A percentile compares a stretch with the other conserved stretches of the same genome.
Evolutionary conservation across 2,113 vertebrate genomes (phyloP).

Genomic region (zebrafish (Danio rerio)): DNA sequence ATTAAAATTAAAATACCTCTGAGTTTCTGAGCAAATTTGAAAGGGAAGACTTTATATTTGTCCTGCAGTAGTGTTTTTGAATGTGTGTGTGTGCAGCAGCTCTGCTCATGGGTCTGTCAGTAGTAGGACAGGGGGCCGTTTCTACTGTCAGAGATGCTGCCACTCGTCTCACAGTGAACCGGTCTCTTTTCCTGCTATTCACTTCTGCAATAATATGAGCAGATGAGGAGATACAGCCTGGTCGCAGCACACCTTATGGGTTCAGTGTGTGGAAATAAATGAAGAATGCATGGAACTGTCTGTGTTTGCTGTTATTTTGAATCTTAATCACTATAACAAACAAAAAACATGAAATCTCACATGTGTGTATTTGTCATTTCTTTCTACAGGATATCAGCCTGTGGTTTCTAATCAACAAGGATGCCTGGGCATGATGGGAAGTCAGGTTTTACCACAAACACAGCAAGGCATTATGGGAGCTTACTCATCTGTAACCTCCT

Average conservation of each 20-base stretch:
- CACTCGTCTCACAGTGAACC: slow-evolving; percentile 99
- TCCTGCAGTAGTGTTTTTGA: too few species aligned
- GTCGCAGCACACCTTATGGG: too few species aligned
- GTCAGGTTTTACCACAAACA: slow-evolving; percentile 83
- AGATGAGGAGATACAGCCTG: too few species aligned
- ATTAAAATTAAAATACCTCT: too few species aligned
- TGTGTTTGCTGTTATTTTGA: not conserved
- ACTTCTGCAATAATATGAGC: slow-evolving; percentile 20
- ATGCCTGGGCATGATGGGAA: slow-evolving; percentile 82
- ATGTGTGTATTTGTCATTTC: slow-evolving; percentile 50
- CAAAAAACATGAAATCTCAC: too few species aligned
- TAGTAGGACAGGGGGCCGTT: slow-evolving; percentile 94
- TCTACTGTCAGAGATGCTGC: slow-evolving; percentile 99
- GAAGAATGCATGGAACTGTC: too few species aligned
- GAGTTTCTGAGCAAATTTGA: too few species aligned
- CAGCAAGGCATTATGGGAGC: slow-evolving; percentile 87
- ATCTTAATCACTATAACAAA: not conserved
- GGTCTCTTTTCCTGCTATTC: slow-evolving; percentile 95
- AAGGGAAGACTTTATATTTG: too few species aligned
- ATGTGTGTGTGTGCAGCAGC: too few species aligned
- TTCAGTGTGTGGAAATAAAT: too few species aligned
- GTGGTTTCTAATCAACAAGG: slow-evolving; percentile 81
- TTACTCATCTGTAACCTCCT: slow-evolving; percentile 87
- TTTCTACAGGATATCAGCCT: slow-evolving; percentile 82
- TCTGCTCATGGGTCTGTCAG: slow-evolving; percentile 50